phyloP scores from a whole-genome alignment of 2,797 vertebrate genomes.

The Neoniphon sammara region DNA sequence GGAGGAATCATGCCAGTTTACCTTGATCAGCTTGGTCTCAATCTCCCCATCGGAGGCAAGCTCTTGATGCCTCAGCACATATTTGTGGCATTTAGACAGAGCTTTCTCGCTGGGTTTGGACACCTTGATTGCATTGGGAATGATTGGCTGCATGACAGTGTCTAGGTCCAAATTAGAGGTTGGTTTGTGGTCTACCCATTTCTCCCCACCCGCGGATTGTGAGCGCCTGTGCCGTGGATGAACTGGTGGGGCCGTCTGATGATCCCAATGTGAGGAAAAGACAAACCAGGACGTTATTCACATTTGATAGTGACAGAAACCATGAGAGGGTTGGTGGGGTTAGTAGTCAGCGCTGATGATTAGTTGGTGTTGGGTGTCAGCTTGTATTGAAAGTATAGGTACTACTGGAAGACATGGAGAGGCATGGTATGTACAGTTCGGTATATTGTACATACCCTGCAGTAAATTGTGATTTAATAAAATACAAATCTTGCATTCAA shows the following conservation, averaged over 20 bases:
- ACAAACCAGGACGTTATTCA: conserved; percentile 70
- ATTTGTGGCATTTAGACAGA: conserved; percentile 95
- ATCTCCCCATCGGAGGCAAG: conserved; percentile 97
- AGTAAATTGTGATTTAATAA: background rate
- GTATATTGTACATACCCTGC: too few species aligned
- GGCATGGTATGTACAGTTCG: background rate
- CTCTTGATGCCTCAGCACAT: conserved; percentile 97
- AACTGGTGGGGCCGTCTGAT: conserved; percentile 84
- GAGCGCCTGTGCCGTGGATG: conserved; percentile 88
- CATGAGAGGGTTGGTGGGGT: background rate
- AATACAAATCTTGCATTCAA: background rate
- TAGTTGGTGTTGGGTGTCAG: conserved; percentile 4
- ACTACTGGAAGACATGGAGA: conserved; percentile 50
- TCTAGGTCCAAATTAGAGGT: conserved; percentile 89
- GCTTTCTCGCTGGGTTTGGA: conserved; percentile 91
- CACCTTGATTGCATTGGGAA: conserved; percentile 93
- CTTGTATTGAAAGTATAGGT: conserved; percentile 32
- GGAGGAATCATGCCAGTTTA: conserved; percentile 69
- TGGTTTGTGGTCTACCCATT: conserved; percentile 97
- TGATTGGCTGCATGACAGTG: conserved; percentile 93
- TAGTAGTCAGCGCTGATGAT: conserved; percentile 21
- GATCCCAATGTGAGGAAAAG: conserved; percentile 72
- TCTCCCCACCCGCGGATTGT: conserved; percentile 90
- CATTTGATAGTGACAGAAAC: conserved; percentile 35
- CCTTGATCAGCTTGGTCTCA: conserved; percentile 95